Evolutionary conservation across 2,888 invertebrate species (phyloP).

Genomic region (Amblyjoppa fuscipennis): DNA sequence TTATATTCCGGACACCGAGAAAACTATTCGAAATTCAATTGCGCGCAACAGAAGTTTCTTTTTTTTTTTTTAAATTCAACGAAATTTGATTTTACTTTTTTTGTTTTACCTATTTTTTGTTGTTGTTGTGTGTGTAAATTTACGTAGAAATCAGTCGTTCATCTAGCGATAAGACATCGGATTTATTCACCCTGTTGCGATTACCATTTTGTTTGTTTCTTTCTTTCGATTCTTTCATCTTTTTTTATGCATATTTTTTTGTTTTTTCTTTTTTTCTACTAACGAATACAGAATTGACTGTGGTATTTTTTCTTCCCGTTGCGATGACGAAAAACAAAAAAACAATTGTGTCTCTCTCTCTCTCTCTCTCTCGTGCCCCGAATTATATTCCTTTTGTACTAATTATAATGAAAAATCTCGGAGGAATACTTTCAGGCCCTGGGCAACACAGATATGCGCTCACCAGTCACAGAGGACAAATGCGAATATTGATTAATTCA

Average conservation of each 20-base stretch:
- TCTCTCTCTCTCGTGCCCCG: slow-evolving; percentile 35
- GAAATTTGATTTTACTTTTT: slow-evolving; percentile 8
- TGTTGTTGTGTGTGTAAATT: not conserved
- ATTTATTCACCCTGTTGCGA: slow-evolving; percentile 39
- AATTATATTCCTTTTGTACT: slow-evolving; percentile 52
- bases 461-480: slow-evolving; percentile 54
- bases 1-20: slow-evolving; percentile 54
- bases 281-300: slow-evolving; percentile 28
- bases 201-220: slow-evolving; percentile 19
- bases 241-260: not conserved
- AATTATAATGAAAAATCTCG: slow-evolving; percentile 59
- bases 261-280: not conserved
- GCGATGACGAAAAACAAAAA: slow-evolving; percentile 22
- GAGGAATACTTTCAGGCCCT: slow-evolving; percentile 65
- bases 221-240: slow-evolving; percentile 9
- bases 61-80: not conserved
- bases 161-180: slow-evolving; percentile 20
- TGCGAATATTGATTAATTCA: slow-evolving; percentile 39
- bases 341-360: slow-evolving; percentile 9
- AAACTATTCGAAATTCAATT: slow-evolving; percentile 50
- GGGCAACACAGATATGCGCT: slow-evolving; percentile 48
- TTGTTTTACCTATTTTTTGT: not conserved
- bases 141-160: slow-evolving; percentile 15
- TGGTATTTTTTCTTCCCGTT: slow-evolving; percentile 18
- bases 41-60: slow-evolving; percentile 47